Evolutionary conservation across 2,888 invertebrate genomes (phyloP).

Genomic region (Melanchra persicariae): DNA sequence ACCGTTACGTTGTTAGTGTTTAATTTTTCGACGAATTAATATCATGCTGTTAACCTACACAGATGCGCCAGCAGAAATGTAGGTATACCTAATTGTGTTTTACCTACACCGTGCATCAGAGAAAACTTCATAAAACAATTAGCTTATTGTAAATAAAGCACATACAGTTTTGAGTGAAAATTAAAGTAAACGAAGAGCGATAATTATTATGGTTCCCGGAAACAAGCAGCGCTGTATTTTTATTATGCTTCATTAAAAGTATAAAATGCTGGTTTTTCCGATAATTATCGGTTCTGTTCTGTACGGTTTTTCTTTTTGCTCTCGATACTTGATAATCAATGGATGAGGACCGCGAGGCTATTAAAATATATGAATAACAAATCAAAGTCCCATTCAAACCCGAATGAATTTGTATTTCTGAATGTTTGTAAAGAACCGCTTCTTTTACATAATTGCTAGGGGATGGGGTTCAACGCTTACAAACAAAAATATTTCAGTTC

Average conservation of each 20-base stretch:
- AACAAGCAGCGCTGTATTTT: conserved; percentile 16
- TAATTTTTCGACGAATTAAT: conserved; percentile 16
- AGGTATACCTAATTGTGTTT: conserved; percentile 1
- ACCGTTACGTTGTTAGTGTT: conserved; percentile 41
- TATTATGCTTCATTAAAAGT: conserved; percentile 15
- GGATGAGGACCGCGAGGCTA: conserved; percentile 30
- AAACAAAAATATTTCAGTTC: conserved; percentile 10
- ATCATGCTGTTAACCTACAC: neutral
- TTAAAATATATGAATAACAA: conserved; percentile 59
- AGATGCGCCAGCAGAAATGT: neutral
- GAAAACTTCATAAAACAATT: conserved; percentile 25
- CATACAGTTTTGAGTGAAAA: conserved; percentile 2
- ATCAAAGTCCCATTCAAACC: conserved; percentile 48
- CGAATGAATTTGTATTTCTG: conserved; percentile 28
- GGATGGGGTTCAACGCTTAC: conserved; percentile 13
- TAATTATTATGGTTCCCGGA: conserved; percentile 12
- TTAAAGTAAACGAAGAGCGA: conserved; percentile 7
- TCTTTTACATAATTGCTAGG: conserved; percentile 35
- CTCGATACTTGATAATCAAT: conserved; percentile 30
- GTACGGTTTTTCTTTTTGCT: conserved; percentile 5
- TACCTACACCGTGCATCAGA: conserved; percentile 1
- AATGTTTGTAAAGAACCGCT: conserved; percentile 33
- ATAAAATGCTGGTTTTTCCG: conserved; percentile 1
- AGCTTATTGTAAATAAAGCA: conserved; percentile 4
- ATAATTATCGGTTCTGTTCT: conserved; percentile 30